Evolutionary conservation across 2,797 vertebrate species (phyloP).

Genomic region (Paramormyrops hopkinsi): DNA sequence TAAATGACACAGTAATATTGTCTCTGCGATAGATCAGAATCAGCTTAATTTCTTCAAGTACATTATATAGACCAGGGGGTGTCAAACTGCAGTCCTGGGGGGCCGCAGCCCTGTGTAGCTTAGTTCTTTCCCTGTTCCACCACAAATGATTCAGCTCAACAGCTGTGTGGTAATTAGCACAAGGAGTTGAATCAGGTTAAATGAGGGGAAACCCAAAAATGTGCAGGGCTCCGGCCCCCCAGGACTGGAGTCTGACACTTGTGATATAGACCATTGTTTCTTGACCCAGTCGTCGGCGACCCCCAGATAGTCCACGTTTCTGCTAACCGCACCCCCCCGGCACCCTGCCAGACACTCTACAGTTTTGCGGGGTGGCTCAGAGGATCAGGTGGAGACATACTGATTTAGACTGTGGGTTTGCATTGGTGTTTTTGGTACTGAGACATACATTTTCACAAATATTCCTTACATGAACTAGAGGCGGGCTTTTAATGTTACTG

Average conservation of each 20-base stretch:
- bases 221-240: no score
- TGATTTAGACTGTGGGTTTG: background rate
- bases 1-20: background rate
- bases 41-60: background rate
- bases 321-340: background rate
- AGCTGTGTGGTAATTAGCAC: no score
- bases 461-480: background rate
- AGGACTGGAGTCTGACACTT: no score
- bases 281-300: background rate
- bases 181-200: no score
- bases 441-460: background rate
- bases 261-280: background rate
- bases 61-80: background rate
- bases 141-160: no score
- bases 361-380: background rate
- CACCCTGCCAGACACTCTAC: background rate
- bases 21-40: background rate
- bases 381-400: background rate
- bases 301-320: background rate
- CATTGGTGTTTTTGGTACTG: background rate
- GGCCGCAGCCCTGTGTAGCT: no score
- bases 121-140: no score
- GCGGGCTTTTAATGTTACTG: background rate
- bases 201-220: no score
- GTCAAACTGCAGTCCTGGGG: no score